Base-by-base conservation (phyloP, 2,888 invertebrate species). In the Griposia aprilina region DNA sequence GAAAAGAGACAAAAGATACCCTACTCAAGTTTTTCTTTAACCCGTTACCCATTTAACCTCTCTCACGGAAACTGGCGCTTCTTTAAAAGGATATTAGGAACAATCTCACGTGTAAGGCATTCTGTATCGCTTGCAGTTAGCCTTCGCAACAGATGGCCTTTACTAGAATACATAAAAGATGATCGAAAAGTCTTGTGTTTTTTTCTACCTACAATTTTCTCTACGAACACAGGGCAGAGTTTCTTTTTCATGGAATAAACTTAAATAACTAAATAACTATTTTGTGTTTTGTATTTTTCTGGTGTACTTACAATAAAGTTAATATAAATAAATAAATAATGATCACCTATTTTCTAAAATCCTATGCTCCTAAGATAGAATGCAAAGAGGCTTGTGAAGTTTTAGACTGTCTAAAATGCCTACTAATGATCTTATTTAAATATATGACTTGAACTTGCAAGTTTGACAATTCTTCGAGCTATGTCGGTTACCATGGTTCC, bases 141-240 rank as follows among this genome's bases (percentile, higher is more conserved):
- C 52, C 55, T 26, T 55, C 62, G 79, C 48, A 84, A 88, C 79
- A 81, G 82, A 87, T 88, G 86, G 73, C 74, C 65, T 36, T 76
- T 62, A 57, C 75, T 77, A 52, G 71, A 67, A 86, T 87, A 87
- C 80, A 82, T 87, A 81, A 88, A 78, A 86, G 79, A 80, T 87
- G 81, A 81, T 79, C 76, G 66, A 73, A 41, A 65, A 76, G 30
- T 69, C 59, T 67, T 65, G 4, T 15, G 41, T 20, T 57, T 15
- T 36, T 60, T 41, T n/a, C 20, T 57, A 41, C 1, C 30, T 60
- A 30, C n/a, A 11, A 4, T 45, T 50, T 23, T 4, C 10, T 65
- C 5, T 57, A 63, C 4, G 5, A 36, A 50, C 5, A 59, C 4
- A 10, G 2, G 15, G 5, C 1, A 48, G 13, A n/a, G 8, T 23